Conservation (phyloP, 2,113 vertebrate genomes). For the Cyphomyrus discorhynchus region DNA sequence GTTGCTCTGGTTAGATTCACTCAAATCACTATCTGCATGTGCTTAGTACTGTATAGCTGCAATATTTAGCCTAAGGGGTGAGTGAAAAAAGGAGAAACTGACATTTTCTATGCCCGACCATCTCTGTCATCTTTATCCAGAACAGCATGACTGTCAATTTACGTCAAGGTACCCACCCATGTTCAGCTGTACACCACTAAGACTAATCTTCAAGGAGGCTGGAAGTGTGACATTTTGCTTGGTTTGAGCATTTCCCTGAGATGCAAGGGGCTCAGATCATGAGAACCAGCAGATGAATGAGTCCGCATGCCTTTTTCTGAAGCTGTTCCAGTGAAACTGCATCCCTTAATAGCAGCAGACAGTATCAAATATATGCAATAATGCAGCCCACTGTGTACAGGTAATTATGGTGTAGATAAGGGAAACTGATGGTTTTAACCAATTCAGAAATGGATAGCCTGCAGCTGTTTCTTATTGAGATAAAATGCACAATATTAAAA, state of each 20-base stretch:
- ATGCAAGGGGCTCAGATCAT: not conserved
- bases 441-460: not conserved
- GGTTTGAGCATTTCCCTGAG: not conserved
- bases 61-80: not conserved
- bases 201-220: not conserved
- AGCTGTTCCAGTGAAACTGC: not conserved
- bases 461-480: conserved; percentile 4
- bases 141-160: not conserved
- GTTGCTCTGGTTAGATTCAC: not conserved
- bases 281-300: not conserved
- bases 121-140: not conserved
- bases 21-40: not conserved
- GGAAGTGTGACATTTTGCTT: not conserved
- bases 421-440: not conserved
- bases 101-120: not conserved
- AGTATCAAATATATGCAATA: not conserved
- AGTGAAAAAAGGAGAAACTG: not conserved
- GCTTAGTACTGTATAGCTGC: not conserved
- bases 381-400: not conserved
- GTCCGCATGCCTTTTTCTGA: not conserved
- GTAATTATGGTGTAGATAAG: not conserved
- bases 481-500: not conserved
- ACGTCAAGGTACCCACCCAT: not conserved
- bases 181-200: not conserved
- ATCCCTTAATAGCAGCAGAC: not conserved